Evolutionary conservation across 2,888 invertebrate species (phyloP).

Genomic region (Odontomyia ornata): DNA sequence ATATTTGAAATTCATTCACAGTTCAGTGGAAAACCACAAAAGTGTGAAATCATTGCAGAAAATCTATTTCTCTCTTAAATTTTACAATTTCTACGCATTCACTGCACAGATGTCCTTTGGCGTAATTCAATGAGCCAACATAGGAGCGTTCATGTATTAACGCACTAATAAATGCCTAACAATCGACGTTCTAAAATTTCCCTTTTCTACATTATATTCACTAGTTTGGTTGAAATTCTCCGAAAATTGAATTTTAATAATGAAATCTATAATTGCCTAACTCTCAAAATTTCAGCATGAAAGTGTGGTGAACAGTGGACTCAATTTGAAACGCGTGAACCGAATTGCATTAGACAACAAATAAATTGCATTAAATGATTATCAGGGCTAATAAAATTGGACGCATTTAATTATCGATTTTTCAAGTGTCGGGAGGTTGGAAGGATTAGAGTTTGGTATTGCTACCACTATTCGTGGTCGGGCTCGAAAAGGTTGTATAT

Average conservation of each 20-base stretch:
- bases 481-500: too few species aligned
- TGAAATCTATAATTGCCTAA: conserved; percentile 20
- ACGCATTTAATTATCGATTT: conserved; percentile 30
- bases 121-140: too few species aligned
- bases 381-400: conserved; percentile 23
- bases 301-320: not conserved
- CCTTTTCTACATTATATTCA: too few species aligned
- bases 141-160: too few species aligned
- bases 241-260: conserved; percentile 29
- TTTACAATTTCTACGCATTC: not conserved
- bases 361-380: conserved; percentile 30
- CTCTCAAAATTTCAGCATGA: not conserved
- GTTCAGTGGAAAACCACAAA: too few species aligned
- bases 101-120: not conserved
- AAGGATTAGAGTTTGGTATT: not conserved
- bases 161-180: too few species aligned
- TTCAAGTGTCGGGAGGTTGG: not conserved
- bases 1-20: too few species aligned
- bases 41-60: too few species aligned
- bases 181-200: too few species aligned
- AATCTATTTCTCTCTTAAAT: not conserved
- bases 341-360: not conserved
- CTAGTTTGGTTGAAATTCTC: too few species aligned
- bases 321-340: not conserved
- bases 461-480: too few species aligned